phyloP scores from a whole-genome alignment of 2,888 invertebrate species.

The Nemotelus pantherinus region DNA sequence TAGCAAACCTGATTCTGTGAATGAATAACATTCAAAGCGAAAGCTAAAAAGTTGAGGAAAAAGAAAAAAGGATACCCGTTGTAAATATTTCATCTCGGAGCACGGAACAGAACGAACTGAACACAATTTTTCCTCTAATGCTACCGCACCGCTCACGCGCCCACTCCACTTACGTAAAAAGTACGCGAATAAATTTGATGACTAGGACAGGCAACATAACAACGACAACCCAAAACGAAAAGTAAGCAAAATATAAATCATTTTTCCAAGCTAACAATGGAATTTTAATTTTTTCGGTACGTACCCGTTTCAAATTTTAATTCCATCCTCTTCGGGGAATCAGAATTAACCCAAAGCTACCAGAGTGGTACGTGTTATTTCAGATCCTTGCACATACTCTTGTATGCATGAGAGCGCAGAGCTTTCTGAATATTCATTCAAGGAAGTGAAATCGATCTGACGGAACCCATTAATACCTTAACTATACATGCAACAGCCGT shows the following conservation, averaged over 20 bases:
- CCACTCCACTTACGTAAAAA: not conserved
- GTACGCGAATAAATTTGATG: slow-evolving; percentile 29
- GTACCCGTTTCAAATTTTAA: slow-evolving; percentile 18
- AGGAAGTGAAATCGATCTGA: too few relatives aligned
- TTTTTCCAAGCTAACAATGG: slow-evolving; percentile 42
- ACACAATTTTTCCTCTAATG: not conserved
- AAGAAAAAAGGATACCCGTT: slow-evolving; percentile 4
- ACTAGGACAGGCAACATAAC: slow-evolving; percentile 16
- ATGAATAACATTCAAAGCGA: slow-evolving; percentile 2
- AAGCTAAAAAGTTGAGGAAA: slow-evolving; percentile 1
- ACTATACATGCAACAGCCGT: too few relatives aligned
- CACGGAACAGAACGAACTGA: slow-evolving; percentile 15
- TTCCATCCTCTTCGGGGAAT: not conserved
- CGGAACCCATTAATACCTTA: too few relatives aligned
- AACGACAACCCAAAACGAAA: slow-evolving; percentile 14
- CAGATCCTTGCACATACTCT: too few relatives aligned
- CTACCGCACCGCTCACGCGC: not conserved
- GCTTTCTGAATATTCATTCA: too few relatives aligned
- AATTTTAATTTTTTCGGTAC: slow-evolving; percentile 41
- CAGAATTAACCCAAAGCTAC: too few relatives aligned
- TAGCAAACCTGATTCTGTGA: slow-evolving; percentile 20
- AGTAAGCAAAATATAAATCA: slow-evolving; percentile 39
- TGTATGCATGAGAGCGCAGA: too few relatives aligned
- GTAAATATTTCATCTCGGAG: slow-evolving; percentile 33
- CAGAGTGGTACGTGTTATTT: too few relatives aligned